Conservation (phyloP, 2,797 vertebrate genomes). For the Acridotheres tristis region DNA sequence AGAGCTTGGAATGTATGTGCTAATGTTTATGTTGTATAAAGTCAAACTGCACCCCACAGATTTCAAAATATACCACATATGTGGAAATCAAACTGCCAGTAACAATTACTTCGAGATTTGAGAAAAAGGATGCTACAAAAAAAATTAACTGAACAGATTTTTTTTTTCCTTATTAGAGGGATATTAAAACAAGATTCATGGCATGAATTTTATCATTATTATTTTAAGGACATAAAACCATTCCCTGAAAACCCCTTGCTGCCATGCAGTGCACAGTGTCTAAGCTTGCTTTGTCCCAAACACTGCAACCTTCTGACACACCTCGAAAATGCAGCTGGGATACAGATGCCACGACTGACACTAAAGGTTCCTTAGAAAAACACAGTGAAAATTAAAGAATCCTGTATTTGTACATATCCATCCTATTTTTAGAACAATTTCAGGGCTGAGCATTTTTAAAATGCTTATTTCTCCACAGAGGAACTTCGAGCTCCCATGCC, state of each 20-base stretch:
- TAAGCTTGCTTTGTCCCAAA: not conserved
- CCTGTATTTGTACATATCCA: not conserved
- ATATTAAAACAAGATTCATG: not conserved
- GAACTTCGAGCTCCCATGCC: not conserved
- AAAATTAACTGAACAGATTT: fast-evolving
- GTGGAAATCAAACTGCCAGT: not conserved
- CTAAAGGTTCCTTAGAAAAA: not conserved
- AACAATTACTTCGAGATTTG: not conserved
- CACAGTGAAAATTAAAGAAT: not conserved
- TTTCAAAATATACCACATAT: not conserved
- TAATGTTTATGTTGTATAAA: not conserved
- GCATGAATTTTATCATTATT: not conserved
- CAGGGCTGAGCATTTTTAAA: not conserved
- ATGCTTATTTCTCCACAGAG: not conserved
- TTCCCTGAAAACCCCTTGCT: not conserved
- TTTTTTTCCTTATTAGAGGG: not conserved
- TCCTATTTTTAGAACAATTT: not conserved
- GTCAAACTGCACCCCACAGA: not conserved
- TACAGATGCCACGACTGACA: not conserved
- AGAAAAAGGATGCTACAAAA: not conserved
- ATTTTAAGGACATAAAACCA: not conserved
- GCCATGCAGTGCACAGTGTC: not conserved
- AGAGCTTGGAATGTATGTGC: not conserved
- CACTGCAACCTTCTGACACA: not conserved
- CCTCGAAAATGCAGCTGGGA: not conserved